Evolutionary conservation across 2,797 vertebrate species (phyloP), one percentile per base, ranked within the genome.

Genomic region (Myotis pilosus): DNA sequence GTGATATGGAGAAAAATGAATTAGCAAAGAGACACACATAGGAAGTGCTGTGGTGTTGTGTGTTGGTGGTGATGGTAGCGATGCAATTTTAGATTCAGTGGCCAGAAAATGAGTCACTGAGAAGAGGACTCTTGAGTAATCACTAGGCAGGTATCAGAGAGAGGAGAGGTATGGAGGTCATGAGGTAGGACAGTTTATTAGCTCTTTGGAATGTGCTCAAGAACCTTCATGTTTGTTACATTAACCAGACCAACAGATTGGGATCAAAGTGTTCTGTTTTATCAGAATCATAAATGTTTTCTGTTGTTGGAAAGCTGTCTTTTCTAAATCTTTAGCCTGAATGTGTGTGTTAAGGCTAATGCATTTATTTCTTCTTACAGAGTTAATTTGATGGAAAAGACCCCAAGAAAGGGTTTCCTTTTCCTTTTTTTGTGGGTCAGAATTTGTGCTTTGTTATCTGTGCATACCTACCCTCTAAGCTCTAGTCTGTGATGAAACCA

Each of bases 331-430:
- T 49, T 89, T 38, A 84, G 44, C 25, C 72, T 57, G 47, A 33
- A 33, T 66, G 41, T 51, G 1, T 82, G 60, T 41, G 12, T 85
- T n/a, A 51, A 76, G 22, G 11, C 19, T 69, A 60, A 16, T 79
- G 12, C 5, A 60, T 93, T 83, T 87, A 55, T 88, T 75, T 94
- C 57, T 94, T 95, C 30, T 76, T 60, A 87, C 7, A n/a, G 82
- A 90, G 41, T 95, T 85, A 76, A 2, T 89, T 93, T 92, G 62
- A 72, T 41, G 20, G 44, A 44, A 95, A 72, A 66, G 8, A 2
- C 5, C 23, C 11, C 25, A 36, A 0, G 8, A 41, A 78, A 95
- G 38, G 17, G 6, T 72, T 83, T 68, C 4, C 49, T 91, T 78
- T 80, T 8, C 28, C 28, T 76, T 85, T 33, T 78, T 78, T 47